phyloP scores from a whole-genome alignment of 1,140 invertebrate species.

The Ceratosolen solmsi region DNA sequence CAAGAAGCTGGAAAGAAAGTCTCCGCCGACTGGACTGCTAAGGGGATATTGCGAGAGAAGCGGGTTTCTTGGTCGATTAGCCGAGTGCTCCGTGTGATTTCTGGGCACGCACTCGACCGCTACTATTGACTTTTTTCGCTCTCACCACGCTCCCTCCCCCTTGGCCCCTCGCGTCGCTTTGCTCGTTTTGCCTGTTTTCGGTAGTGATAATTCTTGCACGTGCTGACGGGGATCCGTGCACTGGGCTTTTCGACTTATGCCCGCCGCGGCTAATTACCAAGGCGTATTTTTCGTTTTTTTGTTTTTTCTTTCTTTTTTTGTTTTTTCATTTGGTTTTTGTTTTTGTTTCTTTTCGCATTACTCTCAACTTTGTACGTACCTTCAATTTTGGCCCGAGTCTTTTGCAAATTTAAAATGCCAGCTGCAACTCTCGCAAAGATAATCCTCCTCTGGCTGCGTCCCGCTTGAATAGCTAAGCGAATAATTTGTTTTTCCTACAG shows the following conservation, averaged over 20 bases:
- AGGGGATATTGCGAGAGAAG: conserved; percentile 11
- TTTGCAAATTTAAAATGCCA: not conserved
- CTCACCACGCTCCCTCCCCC: not conserved
- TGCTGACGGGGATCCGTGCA: not conserved
- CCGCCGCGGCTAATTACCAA: conserved; percentile 4
- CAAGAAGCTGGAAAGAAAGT: conserved; percentile 44
- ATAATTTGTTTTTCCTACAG: no score
- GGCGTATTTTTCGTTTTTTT: not conserved
- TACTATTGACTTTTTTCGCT: conserved; percentile 29
- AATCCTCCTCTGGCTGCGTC: no score
- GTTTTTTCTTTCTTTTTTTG: no score
- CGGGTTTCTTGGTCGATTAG: conserved; percentile 40
- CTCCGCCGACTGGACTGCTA: not conserved
- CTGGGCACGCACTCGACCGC: conserved; percentile 3
- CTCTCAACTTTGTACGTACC: not conserved
- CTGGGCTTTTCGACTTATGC: not conserved
- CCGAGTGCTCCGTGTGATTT: conserved; percentile 26
- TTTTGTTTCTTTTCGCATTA: not conserved
- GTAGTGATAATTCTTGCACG: conserved; percentile 24
- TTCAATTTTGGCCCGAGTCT: not conserved
- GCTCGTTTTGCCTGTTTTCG: conserved; percentile 1
- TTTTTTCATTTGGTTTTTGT: no score
- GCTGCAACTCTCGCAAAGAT: no score
- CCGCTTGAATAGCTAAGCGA: no score
- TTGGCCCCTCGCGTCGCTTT: no score